Evolutionary conservation across 2,888 invertebrate species (phyloP), one percentile per base, ranked within the genome.

Genomic region (Fragum whitleyi): DNA sequence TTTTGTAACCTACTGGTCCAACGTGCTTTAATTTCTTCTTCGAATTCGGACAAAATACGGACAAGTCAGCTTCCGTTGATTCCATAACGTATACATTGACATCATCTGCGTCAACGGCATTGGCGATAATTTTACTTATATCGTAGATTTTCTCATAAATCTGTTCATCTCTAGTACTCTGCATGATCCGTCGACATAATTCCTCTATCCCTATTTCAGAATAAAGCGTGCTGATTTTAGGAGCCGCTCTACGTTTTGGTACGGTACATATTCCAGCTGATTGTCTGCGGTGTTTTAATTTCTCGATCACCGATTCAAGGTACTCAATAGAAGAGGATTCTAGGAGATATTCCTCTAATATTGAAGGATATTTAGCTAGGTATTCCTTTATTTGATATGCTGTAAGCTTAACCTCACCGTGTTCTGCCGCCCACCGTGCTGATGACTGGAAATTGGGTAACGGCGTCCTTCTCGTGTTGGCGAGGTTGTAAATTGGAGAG

Each of bases 41-140:
- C 14, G 70, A 61, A 16, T 61, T 68, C 1, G 84, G 81, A 39
- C 77, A 69, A 53, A 78, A 87, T n/a, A 81, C 36, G 26, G 77
- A 74, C 23, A 88, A 53, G 51, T 85, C 82, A n/a, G 74, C 78
- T 42, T 86, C 87, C 36, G 85, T 79, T 11, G 81, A 61, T 51
- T 77, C 82, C 16, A 85, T 79, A n/a, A 84, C 67, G 61, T 89
- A 89, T 39, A 89, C 32, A 16, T 79, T 81, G 62, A 77, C 75
- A 2, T 62, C 70, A 53, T 85, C 86, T 6, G 86, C 85, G 59
- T 84, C 69, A 19, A 88, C 74, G 0, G 77, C 81, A 21, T 67
- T 73, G 11, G 81, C 78, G 0, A 88, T 70, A 6, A 86, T 74
- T 28, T 71, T 65, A 39, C 77, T 70, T 11, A 83, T 75, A 21